phyloP scores from a whole-genome alignment of 2,113 vertebrate species.

The Chloropsis hardwickii region DNA sequence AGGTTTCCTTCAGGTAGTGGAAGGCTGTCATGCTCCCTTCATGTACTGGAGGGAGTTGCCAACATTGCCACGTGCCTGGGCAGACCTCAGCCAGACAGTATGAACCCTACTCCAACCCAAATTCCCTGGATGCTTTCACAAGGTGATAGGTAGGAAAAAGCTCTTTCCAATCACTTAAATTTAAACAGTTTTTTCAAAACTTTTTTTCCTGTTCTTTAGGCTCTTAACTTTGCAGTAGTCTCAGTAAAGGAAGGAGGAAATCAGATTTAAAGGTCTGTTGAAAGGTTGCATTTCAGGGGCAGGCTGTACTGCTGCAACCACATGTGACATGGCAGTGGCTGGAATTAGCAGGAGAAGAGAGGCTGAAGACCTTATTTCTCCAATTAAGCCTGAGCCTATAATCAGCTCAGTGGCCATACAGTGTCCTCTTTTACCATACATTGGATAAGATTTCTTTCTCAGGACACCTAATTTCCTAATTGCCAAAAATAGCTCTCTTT shows the following conservation, averaged over 20 bases:
- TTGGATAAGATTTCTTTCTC: background rate
- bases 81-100: background rate
- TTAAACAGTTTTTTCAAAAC: background rate
- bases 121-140: background rate
- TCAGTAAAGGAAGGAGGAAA: background rate
- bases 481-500: background rate
- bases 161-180: background rate
- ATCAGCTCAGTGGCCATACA: background rate
- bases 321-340: background rate
- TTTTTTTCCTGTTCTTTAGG: background rate
- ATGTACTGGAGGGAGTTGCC: background rate
- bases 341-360: background rate
- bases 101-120: accelerated
- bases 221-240: background rate
- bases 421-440: background rate
- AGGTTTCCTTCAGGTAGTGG: background rate
- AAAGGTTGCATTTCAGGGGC: background rate
- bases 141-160: background rate
- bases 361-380: background rate
- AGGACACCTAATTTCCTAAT: background rate
- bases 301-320: background rate
- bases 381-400: background rate
- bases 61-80: background rate
- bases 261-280: background rate
- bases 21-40: background rate